phyloP scores from a whole-genome alignment of 2,888 invertebrate species.

The Patella ulyssiponensis region DNA sequence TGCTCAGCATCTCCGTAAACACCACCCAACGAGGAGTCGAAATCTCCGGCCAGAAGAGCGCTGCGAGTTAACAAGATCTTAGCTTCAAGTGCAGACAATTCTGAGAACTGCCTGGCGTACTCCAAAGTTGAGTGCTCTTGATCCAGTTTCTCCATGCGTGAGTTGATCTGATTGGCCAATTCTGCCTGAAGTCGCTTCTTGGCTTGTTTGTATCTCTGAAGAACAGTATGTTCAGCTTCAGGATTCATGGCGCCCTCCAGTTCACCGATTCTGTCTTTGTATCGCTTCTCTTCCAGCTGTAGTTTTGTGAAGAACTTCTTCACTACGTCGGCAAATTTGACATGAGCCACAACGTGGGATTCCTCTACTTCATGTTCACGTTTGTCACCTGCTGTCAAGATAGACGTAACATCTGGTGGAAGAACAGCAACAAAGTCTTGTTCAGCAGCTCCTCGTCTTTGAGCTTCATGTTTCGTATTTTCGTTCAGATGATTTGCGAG shows the following conservation, averaged over 20 bases:
- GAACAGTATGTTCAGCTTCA: slow-evolving; percentile 60
- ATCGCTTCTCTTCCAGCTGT: slow-evolving; percentile 63
- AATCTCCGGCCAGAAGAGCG: slow-evolving; percentile 63
- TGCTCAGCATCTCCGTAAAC: slow-evolving; percentile 63
- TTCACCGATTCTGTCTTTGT: slow-evolving; percentile 57
- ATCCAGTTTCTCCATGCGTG: slow-evolving; percentile 60
- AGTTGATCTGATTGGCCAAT: slow-evolving; percentile 62
- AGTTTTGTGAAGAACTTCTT: slow-evolving; percentile 65
- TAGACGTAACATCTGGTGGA: slow-evolving; percentile 62
- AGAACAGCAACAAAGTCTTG: slow-evolving; percentile 60
- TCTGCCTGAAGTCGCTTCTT: slow-evolving; percentile 61
- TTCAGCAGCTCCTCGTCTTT: slow-evolving; percentile 63
- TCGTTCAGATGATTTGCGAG: slow-evolving; percentile 56
- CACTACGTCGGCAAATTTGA: slow-evolving; percentile 59
- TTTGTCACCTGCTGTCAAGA: slow-evolving; percentile 62
- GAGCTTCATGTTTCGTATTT: slow-evolving; percentile 59
- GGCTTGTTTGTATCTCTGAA: slow-evolving; percentile 59
- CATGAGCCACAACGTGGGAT: slow-evolving; percentile 57
- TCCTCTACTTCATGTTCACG: slow-evolving; percentile 58
- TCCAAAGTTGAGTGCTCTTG: slow-evolving; percentile 62
- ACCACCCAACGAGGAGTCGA: slow-evolving; percentile 61
- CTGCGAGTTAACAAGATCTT: slow-evolving; percentile 60
- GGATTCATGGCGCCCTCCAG: slow-evolving; percentile 64
- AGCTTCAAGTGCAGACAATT: slow-evolving; percentile 63
- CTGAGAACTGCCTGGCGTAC: slow-evolving; percentile 62